Conservation (phyloP, 2,888 invertebrate genomes). For the Ochropleura plecta region DNA sequence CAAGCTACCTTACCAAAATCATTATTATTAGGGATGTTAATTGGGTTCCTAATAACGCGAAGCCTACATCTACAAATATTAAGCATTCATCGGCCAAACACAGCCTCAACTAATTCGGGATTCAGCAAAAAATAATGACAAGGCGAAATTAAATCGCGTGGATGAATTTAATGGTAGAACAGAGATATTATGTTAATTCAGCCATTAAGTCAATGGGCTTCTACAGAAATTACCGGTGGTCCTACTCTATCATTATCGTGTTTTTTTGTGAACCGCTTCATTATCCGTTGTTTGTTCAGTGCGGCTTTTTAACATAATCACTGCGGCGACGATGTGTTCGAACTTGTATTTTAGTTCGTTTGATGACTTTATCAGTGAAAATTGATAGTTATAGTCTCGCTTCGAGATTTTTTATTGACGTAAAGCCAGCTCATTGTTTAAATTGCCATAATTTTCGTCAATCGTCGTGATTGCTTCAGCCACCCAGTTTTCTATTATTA, state of each 20-base stretch:
- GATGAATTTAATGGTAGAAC: slow-evolving; percentile 72
- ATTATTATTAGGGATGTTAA: slow-evolving; percentile 52
- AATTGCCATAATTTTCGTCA: slow-evolving; percentile 64
- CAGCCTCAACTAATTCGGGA: slow-evolving; percentile 57
- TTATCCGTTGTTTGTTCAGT: slow-evolving; percentile 80
- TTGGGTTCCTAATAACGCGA: slow-evolving; percentile 42
- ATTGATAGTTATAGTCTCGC: slow-evolving; percentile 66
- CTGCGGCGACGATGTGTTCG: slow-evolving; percentile 66
- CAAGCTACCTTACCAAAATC: not conserved
- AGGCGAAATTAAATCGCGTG: slow-evolving; percentile 70
- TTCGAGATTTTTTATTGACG: slow-evolving; percentile 47
- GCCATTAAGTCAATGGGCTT: slow-evolving; percentile 80
- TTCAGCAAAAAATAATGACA: slow-evolving; percentile 61
- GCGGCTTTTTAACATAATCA: slow-evolving; percentile 72
- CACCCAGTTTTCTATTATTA: slow-evolving; percentile 60
- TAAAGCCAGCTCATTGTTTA: slow-evolving; percentile 54
- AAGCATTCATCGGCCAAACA: slow-evolving; percentile 49
- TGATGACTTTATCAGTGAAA: slow-evolving; percentile 75
- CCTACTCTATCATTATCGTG: slow-evolving; percentile 76
- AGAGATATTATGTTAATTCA: slow-evolving; percentile 82
- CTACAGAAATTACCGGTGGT: slow-evolving; percentile 79
- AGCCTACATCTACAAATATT: slow-evolving; percentile 54
- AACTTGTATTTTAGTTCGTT: slow-evolving; percentile 64
- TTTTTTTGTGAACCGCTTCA: slow-evolving; percentile 75
- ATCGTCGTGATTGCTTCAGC: slow-evolving; percentile 50